Percentiles rank a stretch among this genome's conserved stretches.
phyloP scores from a whole-genome alignment of 2,888 invertebrate genomes.

The Crocallis elinguaria region DNA sequence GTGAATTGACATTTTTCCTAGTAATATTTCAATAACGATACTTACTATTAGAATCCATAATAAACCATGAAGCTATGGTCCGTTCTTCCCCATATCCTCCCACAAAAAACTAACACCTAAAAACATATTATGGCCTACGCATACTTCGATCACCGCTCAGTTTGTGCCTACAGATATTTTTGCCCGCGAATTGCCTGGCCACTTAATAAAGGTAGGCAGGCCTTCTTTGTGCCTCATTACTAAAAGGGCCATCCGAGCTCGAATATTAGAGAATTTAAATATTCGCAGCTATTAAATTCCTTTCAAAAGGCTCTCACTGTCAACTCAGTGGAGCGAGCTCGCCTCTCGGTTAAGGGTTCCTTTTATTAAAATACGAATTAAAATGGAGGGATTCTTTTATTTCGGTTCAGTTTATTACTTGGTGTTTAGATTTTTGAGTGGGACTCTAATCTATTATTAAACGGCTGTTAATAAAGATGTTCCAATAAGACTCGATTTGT shows the following conservation, averaged over 20 bases:
- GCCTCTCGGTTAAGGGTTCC: constrained; percentile 2
- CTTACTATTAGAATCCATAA: no score
- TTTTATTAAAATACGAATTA: constrained; percentile 13
- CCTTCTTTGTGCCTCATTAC: constrained; percentile 28
- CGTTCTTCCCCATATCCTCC: no score
- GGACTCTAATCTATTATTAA: no score
- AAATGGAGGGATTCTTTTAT: not conserved
- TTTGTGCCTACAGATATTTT: not conserved
- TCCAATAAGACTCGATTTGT: no score
- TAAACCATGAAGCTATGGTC: no score
- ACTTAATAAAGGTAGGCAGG: constrained; percentile 3
- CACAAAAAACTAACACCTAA: no score
- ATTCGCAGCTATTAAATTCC: constrained; percentile 9
- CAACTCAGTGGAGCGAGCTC: constrained; percentile 4
- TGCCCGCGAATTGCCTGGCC: not conserved
- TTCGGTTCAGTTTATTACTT: not conserved
- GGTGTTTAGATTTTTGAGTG: not conserved
- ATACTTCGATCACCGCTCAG: no score
- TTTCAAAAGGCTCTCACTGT: constrained; percentile 2
- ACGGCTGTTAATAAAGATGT: no score
- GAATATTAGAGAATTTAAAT: constrained; percentile 15
- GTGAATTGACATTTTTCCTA: no score
- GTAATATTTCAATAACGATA: no score
- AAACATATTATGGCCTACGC: no score
- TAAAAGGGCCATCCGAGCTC: constrained; percentile 2